Conservation (phyloP, 2,888 invertebrate species). For the Caradrina clavipalpis region DNA sequence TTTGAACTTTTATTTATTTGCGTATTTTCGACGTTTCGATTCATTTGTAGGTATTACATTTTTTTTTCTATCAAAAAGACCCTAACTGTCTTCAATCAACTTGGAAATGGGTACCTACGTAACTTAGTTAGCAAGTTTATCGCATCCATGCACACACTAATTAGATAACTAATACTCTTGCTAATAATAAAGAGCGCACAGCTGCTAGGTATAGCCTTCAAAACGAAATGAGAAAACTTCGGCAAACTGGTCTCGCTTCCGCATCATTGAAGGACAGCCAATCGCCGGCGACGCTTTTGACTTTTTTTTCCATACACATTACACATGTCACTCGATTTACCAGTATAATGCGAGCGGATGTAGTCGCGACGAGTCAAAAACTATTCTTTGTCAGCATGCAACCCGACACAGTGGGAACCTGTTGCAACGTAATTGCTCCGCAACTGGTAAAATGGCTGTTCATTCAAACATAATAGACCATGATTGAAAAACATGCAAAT, state of each 20-base stretch:
- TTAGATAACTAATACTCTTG: constrained; percentile 6
- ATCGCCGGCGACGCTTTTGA: constrained; percentile 37
- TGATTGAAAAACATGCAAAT: constrained; percentile 17
- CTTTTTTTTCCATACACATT: constrained; percentile 38
- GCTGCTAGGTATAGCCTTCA: constrained; percentile 24
- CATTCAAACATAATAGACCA: constrained; percentile 27
- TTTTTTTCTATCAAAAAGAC: background rate
- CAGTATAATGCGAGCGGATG: constrained; percentile 55
- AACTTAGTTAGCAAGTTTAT: background rate
- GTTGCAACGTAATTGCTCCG: constrained; percentile 48
- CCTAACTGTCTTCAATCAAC: background rate
- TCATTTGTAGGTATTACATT: background rate
- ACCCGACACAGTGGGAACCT: constrained; percentile 52
- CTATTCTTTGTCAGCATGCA: constrained; percentile 56
- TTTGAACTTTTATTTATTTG: background rate
- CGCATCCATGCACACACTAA: background rate
- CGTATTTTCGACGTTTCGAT: constrained; percentile 1
- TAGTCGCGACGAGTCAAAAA: constrained; percentile 55
- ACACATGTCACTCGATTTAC: constrained; percentile 48
- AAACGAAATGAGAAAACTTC: constrained; percentile 48
- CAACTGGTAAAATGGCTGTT: constrained; percentile 41
- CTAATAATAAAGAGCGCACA: constrained; percentile 18
- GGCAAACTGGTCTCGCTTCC: constrained; percentile 63
- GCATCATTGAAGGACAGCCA: constrained; percentile 54
- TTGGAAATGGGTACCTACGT: background rate